These are phyloP conservation scores for Emydocephalus ijimae DNA, from an alignment of 2,113 vertebrate species.

Conservation along the genomic window DNA sequence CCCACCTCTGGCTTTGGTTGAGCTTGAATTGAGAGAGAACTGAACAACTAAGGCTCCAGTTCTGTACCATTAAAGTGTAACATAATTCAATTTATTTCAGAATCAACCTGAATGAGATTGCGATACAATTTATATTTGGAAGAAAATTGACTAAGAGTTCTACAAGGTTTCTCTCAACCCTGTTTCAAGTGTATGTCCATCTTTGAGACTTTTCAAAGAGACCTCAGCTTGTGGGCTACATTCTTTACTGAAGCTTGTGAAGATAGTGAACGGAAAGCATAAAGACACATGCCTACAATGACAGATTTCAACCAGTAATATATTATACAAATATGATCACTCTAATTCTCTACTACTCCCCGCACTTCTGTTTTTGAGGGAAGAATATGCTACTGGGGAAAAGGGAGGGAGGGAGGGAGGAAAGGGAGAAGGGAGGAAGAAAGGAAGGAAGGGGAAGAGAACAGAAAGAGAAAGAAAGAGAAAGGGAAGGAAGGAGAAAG, in stretches of 20 bases:
- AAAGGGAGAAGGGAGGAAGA: no score
- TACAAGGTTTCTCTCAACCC: no score
- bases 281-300: background rate
- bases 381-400: background rate
- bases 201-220: no score
- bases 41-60: background rate
- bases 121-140: background rate
- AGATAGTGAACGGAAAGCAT: background rate
- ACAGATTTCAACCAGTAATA: background rate
- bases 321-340: background rate
- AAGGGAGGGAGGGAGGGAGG: no score
- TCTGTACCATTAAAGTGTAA: background rate
- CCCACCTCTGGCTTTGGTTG: background rate
- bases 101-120: background rate
- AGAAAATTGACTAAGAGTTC: background rate
- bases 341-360: background rate
- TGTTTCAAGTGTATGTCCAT: no score
- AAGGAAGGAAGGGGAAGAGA: no score
- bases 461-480: no score
- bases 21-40: background rate
- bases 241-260: background rate
- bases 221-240: no score
- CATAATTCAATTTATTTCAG: background rate
- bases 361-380: background rate
- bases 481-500: no score